Evolutionary conservation across 2,888 invertebrate species (phyloP), one percentile per base, ranked within the genome.

Genomic region (Nemotelus pantherinus): DNA sequence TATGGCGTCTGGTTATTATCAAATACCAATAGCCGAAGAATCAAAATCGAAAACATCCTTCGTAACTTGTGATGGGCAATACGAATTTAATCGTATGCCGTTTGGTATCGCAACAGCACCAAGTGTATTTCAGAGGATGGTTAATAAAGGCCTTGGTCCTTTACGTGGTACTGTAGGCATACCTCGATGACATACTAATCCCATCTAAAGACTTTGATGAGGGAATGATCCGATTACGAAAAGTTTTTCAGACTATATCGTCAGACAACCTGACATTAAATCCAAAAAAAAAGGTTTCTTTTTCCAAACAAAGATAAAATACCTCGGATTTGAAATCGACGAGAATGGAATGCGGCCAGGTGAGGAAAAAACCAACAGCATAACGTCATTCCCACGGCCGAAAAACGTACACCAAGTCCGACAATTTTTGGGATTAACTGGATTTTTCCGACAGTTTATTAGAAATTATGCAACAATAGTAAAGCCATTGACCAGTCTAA

Each of bases 141-240:
- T 80, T 41, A 79, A 75, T 45, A 78, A 70, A 57, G 57, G 79
- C 9, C 53, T 74, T 2, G 68, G 78, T 6, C 68, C 78, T 41
- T 43, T 78, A 5, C 44, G 70, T n/a, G 43, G 65, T 9, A 10
- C 67, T 44, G 48, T 77, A n/a, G 81, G 79, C 79, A 2, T 83
- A 83, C 68, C 10, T 83, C 7, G 81, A 83, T 47, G 82, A 83
- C 75, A 78, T 83, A 41, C 48, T 83, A 9, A 80, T 83, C 3
- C 81, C 82, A 1, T 81, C 81, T 6, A 77, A 70, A 25, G 78
- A 79, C 3, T 39, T 81, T 2, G 65, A 80, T 44, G 81, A 82
- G 60, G 80, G 78, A 3, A n/a, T 78, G 10, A 39, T 41, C 2
- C 39, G 55, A 7, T 58, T 80, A 2, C 39, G 53, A 3, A 47